Evolutionary conservation across 2,888 invertebrate genomes (phyloP), one percentile per base, ranked within the genome.

Genomic region (Pristionchus exspectatus): DNA sequence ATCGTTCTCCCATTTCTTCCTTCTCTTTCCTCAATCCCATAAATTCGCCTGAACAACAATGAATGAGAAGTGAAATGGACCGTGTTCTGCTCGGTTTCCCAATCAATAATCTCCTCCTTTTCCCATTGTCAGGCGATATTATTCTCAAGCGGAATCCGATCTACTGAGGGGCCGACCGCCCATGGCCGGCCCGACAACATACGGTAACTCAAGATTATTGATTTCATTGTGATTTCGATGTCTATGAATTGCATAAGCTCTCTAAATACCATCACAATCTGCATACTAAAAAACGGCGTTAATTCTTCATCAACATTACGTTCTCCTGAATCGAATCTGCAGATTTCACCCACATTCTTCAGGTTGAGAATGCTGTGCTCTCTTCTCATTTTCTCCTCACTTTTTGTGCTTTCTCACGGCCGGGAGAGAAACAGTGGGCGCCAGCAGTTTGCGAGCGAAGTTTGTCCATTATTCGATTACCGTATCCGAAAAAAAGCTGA

Each of bases 81-180:
- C 81, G 81, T 54, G 81, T 54, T 27, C 38, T 50, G 44, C 44
- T 63, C 63, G n/a, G n/a, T 81, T 81, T 54, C 12, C 27, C 81
- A 81, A 81, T 81, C 81, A 50, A 50, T 81, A 50, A 81, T 81
- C 27, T 24, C 27, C 9, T 27, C 9, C 9, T 12, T 50, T 9
- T 50, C n/a, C 50, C 24, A 16, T 56, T 56, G 24, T 81, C 81
- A 81, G 81, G 81, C 81, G 81, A 81, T 81, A 81, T 50, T 50
- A 50, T 81, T 81, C 81, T 81, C 81, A 54, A 81, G 81, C 54
- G 50, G 81, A 54, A 50, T 44, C n/a, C 24, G n/a, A 50, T 16
- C 50, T n/a, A 81, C 50, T 81, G 81, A 81, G 50, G 81, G 81
- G 81, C 81, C 81, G 81, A 81, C 81, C 81, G 27, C 81, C 81